These are phyloP conservation scores for Pseudochaenichthys georgianus DNA, from an alignment of 2,797 vertebrate species.

Conservation along the genomic window DNA sequence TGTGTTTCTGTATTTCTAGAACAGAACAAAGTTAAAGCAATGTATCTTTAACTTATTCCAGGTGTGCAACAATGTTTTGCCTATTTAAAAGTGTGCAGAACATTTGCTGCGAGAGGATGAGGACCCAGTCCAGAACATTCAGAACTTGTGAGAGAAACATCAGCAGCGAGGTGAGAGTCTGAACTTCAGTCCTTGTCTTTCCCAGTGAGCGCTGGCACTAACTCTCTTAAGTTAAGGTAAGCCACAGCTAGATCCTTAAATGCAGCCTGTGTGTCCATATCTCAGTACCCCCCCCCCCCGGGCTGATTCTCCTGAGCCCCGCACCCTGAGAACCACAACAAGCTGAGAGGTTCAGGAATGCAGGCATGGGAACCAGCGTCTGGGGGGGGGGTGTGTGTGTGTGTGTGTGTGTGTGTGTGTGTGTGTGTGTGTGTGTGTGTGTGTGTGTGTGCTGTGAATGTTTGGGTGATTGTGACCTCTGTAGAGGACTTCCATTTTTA, in stretches of 20 bases:
- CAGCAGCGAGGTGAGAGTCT: slow-evolving; percentile 21
- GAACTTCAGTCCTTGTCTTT: not conserved
- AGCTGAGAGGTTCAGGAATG: slow-evolving; percentile 45
- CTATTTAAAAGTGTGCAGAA: too few species aligned
- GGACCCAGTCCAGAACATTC: too few species aligned
- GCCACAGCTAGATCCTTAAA: slow-evolving; percentile 34
- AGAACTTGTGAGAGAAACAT: too few species aligned
- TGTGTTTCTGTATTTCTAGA: too few species aligned
- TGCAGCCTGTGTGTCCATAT: slow-evolving; percentile 47
- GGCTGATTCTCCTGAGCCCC: slow-evolving; percentile 35
- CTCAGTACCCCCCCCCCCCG: slow-evolving; percentile 10
- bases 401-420: not conserved
- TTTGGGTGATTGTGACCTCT: slow-evolving; percentile 37
- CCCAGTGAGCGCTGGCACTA: slow-evolving; percentile 25
- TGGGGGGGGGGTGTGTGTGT: rapidly evolving
- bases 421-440: too few species aligned
- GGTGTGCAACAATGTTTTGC: too few species aligned
- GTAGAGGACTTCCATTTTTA: slow-evolving; percentile 14
- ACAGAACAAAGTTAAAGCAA: too few species aligned
- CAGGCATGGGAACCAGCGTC: slow-evolving; percentile 42
- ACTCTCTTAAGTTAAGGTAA: slow-evolving; percentile 48
- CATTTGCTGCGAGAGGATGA: too few species aligned
- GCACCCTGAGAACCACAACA: slow-evolving; percentile 64
- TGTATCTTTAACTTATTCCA: too few species aligned
- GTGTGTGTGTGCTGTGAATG: slow-evolving; percentile 20